Conservation (phyloP, 2,113 vertebrate genomes). For the Genyomyrus donnyi region DNA sequence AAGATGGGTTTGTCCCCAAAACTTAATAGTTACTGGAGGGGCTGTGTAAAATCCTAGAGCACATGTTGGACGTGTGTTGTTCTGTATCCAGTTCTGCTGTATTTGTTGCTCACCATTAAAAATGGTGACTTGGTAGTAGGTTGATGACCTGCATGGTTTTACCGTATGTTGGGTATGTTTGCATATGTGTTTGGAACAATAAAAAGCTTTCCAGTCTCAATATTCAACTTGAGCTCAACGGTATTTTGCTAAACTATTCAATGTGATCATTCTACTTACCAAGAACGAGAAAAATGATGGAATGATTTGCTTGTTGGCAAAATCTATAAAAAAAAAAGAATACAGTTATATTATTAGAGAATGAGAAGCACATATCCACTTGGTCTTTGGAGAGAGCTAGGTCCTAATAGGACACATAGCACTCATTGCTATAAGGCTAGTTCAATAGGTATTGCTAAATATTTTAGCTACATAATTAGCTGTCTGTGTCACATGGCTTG, state of each 20-base stretch:
- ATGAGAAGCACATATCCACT: neutral
- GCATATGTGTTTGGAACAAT: neutral
- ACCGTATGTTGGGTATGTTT: neutral
- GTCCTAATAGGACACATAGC: neutral
- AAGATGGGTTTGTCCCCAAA: neutral
- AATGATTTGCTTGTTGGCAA: slow-evolving; percentile 61
- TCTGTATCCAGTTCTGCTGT: neutral
- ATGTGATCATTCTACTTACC: slow-evolving; percentile 51
- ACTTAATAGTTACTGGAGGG: neutral
- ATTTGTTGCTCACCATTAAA: neutral
- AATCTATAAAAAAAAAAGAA: slow-evolving; percentile 47
- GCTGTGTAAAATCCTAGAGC: neutral
- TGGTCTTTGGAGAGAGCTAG: neutral
- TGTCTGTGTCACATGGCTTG: neutral
- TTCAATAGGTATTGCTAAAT: neutral
- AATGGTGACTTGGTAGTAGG: neutral
- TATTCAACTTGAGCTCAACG: neutral
- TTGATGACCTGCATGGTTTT: neutral
- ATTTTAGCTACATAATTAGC: neutral
- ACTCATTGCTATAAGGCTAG: neutral
- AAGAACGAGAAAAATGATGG: slow-evolving; percentile 60
- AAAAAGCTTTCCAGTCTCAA: neutral
- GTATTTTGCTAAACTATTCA: neutral
- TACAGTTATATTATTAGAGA: neutral
- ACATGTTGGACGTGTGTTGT: neutral